Conservation (phyloP, 2,113 vertebrate genomes). For the Panthera tigris region DNA sequence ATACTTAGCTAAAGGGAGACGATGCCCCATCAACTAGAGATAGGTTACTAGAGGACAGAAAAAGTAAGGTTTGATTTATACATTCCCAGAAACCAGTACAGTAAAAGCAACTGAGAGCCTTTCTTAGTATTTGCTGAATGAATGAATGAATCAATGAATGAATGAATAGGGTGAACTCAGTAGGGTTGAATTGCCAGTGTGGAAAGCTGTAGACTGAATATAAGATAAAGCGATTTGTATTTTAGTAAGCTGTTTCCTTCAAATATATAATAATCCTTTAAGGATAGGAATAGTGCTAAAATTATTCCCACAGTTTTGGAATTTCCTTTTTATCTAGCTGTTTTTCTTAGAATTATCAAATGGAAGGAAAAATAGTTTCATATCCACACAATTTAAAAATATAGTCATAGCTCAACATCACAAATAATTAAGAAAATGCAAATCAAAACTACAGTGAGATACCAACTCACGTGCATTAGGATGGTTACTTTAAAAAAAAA, state of each 20-base stretch:
- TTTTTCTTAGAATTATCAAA: slow-evolving; percentile 26
- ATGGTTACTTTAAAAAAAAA: neutral
- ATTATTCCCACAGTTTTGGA: neutral
- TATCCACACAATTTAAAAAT: neutral
- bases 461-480: neutral
- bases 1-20: neutral
- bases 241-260: neutral
- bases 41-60: neutral
- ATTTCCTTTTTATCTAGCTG: neutral
- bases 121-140: neutral
- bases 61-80: neutral
- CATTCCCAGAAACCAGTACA: neutral
- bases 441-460: neutral
- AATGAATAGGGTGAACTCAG: neutral
- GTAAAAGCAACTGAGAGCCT: neutral
- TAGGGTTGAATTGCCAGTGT: neutral
- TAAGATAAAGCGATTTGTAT: neutral
- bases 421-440: neutral
- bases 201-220: neutral
- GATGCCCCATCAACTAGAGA: neutral
- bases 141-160: neutral
- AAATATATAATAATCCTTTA: neutral
- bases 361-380: neutral
- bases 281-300: neutral
- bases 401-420: neutral